Evolutionary conservation across 2,888 invertebrate species (phyloP), one percentile per base, ranked within the genome.

Genomic region (Oeneis ivallda): DNA sequence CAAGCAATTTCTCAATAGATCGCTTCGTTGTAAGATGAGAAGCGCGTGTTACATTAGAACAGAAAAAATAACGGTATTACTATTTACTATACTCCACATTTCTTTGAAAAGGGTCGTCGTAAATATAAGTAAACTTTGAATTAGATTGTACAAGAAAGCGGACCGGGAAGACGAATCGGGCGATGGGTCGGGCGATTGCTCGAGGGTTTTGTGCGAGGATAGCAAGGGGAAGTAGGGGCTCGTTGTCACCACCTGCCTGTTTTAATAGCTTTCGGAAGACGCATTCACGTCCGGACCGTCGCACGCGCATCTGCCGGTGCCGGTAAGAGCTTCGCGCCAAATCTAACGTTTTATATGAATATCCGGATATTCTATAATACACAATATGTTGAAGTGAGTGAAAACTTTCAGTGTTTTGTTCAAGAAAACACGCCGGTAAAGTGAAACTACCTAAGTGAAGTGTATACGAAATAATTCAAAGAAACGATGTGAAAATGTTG

Each of bases 231-330:
- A 87, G 85, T 83, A 80, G 83, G 84, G 79, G 76, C 79, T 86
- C 83, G 81, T 84, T 86, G 87, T 87, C 88, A 86, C 86, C 90
- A 90, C 90, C 90, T 91, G 89, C 87, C 87, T 74, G 70, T 77
- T 75, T 83, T 88, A 88, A 89, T 87, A 82, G 85, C 82, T 87
- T 82, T 87, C 85, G 89, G 89, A 90, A 90, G 88, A 85, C 85
- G 82, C 82, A 82, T 79, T 80, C 75, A 79, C 77, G 81, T 79
- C 76, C 78, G 75, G 78, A 77, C 72, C 82, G 81, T 77, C 85
- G 85, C 83, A 71, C 67, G 80, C 87, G 86, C 90, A 90, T 90
- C 90, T 90, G 91, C 80, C 81, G 69, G 19, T 60, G 70, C 10
- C 26, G 5, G 2, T 26, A 4, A 26, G 1, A 4, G 37, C 71